Conservation (phyloP, 2,113 vertebrate genomes). For the Boulengeromyrus knoepffleri region DNA sequence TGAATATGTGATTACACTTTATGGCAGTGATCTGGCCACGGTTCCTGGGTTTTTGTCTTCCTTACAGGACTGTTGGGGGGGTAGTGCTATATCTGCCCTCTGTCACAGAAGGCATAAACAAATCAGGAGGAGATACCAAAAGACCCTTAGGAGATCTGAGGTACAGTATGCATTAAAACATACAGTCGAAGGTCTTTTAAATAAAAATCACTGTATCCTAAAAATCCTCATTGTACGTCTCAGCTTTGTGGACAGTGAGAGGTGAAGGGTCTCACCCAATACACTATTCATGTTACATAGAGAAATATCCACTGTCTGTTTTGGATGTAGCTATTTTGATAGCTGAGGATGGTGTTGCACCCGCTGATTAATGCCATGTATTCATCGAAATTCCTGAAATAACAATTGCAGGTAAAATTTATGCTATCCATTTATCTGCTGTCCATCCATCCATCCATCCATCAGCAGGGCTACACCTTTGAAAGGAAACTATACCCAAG, state of each 20-base stretch:
- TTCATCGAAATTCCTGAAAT: neutral
- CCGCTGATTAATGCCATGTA: neutral
- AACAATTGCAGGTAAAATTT: no score
- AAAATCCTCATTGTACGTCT: no score
- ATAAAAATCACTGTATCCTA: neutral
- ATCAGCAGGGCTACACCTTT: neutral
- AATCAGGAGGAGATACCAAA: neutral
- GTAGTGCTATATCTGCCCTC: neutral
- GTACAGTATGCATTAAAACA: neutral
- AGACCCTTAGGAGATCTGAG: neutral
- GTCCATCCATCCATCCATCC: neutral
- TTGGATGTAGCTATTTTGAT: neutral
- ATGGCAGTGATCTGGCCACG: neutral
- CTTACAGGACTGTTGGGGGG: neutral
- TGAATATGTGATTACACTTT: constrained; percentile 17
- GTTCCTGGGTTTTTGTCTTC: neutral
- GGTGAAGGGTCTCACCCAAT: neutral
- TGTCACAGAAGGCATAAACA: neutral
- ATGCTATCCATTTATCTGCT: neutral
- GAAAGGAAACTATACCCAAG: neutral
- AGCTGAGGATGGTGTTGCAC: neutral
- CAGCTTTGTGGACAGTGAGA: neutral
- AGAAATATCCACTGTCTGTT: neutral
- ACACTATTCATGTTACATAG: neutral
- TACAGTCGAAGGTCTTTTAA: neutral